Evolutionary conservation across 1,140 invertebrate species (phyloP).

Genomic region (Halictus rubicundus): DNA sequence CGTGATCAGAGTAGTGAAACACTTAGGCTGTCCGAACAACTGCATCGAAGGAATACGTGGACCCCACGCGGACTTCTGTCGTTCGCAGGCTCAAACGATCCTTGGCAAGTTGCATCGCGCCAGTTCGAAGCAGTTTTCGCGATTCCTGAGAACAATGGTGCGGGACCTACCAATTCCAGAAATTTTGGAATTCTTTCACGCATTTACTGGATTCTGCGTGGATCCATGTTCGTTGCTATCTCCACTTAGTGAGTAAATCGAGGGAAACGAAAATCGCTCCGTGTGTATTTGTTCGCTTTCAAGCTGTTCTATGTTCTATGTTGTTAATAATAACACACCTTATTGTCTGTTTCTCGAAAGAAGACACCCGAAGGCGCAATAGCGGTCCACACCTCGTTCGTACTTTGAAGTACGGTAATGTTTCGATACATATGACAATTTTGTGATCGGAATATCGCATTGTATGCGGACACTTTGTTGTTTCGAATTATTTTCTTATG

Average conservation of each 20-base stretch:
- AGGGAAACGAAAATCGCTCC: slow-evolving; percentile 28
- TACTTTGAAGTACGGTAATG: no score
- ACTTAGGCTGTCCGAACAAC: slow-evolving; percentile 95
- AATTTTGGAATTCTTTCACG: slow-evolving; percentile 96
- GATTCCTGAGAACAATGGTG: slow-evolving; percentile 90
- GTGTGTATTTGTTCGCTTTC: slow-evolving; percentile 11
- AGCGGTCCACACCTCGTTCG: no score
- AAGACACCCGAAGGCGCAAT: no score
- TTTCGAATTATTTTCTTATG: no score
- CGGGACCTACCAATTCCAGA: slow-evolving; percentile 88
- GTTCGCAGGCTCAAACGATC: slow-evolving; percentile 93
- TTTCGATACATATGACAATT: no score
- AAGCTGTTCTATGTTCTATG: background rate
- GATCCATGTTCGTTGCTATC: slow-evolving; percentile 92
- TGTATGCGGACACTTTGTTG: no score
- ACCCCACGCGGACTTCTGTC: slow-evolving; percentile 92
- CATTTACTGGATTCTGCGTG: slow-evolving; percentile 96
- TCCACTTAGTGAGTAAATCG: slow-evolving; percentile 88
- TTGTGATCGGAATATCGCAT: no score
- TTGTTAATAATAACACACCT: no score
- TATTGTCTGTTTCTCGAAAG: no score
- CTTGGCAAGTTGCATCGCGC: slow-evolving; percentile 88
- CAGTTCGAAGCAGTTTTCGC: slow-evolving; percentile 87
- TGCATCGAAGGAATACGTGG: slow-evolving; percentile 92
- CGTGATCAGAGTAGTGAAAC: slow-evolving; percentile 88